Conservation (phyloP, 2,113 vertebrate species). For the Cryptomyrus ogoouensis region DNA sequence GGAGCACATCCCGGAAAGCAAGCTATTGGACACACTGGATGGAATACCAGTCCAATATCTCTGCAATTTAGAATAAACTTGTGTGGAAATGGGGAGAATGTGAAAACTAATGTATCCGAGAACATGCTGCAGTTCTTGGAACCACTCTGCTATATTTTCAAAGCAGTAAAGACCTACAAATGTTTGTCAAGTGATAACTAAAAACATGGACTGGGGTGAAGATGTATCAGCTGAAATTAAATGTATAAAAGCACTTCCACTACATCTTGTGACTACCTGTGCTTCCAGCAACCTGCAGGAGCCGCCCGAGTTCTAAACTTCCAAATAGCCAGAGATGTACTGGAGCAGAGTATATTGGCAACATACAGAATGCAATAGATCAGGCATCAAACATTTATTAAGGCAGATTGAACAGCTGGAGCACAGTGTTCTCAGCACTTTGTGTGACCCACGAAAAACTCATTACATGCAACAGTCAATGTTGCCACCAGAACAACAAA, state of each 20-base stretch:
- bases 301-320: neutral
- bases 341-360: neutral
- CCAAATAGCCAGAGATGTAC: neutral
- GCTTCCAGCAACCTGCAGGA: neutral
- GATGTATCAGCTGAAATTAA: neutral
- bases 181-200: neutral
- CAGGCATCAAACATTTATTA: neutral
- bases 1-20: neutral
- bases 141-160: neutral
- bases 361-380: neutral
- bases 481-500: slow-evolving; percentile 78
- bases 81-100: neutral
- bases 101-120: neutral
- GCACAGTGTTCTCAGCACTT: slow-evolving; percentile 12
- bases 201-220: neutral
- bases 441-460: slow-evolving; percentile 64
- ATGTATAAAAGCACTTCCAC: neutral
- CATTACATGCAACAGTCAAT: slow-evolving; percentile 81
- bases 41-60: neutral
- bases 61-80: neutral
- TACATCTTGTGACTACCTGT: neutral
- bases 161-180: neutral
- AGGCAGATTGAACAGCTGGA: neutral
- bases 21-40: neutral
- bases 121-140: neutral